Evolutionary conservation across 2,888 invertebrate genomes (phyloP).

Genomic region (Stomorhina lunata): DNA sequence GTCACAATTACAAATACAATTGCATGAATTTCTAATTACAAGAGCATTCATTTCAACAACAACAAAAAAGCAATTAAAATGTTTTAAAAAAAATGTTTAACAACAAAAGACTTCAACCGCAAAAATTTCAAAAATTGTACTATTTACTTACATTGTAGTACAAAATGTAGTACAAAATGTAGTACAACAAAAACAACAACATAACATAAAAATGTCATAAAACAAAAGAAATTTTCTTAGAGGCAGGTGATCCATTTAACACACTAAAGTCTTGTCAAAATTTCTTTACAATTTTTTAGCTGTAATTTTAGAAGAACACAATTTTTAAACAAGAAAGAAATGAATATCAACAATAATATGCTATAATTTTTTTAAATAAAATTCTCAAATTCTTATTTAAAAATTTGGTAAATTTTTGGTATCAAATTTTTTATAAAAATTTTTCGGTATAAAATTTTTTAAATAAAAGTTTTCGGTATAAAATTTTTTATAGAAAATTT

Average conservation of each 20-base stretch:
- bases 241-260: conserved; percentile 10
- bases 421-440: no score
- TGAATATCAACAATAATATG: not conserved
- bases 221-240: conserved; percentile 9
- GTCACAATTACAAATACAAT: not conserved
- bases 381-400: no score
- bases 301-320: not conserved
- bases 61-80: not conserved
- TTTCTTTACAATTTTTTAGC: not conserved
- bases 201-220: conserved; percentile 3
- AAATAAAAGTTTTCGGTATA: no score
- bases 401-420: no score
- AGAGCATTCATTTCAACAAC: not conserved
- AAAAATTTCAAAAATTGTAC: not conserved
- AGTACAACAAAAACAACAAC: not conserved
- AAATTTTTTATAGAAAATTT: no score
- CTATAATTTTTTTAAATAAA: no score
- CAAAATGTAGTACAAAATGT: not conserved
- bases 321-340: not conserved
- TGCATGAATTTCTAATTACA: not conserved
- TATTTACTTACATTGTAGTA: no score
- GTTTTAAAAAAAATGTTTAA: not conserved
- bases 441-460: no score
- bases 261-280: conserved; percentile 1
- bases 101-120: conserved; percentile 18